These are phyloP conservation scores for Sphenodon punctatus DNA, from an alignment of 2,797 vertebrate species.

Conservation along the genomic window DNA sequence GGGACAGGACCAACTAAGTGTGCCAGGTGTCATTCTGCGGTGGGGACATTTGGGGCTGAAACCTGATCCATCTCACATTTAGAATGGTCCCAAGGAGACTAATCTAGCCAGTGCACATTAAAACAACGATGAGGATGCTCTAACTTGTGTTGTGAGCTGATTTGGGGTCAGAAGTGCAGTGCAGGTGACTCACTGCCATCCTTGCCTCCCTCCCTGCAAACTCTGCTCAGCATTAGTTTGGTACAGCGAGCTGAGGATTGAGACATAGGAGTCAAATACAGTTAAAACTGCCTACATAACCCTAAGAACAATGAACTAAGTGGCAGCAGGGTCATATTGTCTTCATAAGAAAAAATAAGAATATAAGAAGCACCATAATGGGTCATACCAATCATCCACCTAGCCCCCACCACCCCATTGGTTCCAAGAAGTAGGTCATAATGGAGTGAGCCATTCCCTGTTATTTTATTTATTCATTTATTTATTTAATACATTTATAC, in stretches of 20 bases:
- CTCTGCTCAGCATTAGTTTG: not conserved
- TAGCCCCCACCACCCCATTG: no score
- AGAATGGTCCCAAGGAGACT: no score
- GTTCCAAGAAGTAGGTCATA: no score
- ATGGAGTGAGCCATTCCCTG: no score
- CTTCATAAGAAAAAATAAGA: no score
- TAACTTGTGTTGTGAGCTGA: not conserved
- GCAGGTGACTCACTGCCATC: not conserved
- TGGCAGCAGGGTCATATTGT: no score
- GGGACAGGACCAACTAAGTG: not conserved
- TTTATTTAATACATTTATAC: no score
- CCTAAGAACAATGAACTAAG: not conserved
- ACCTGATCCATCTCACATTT: no score
- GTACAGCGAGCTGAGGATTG: accelerated
- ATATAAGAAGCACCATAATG: no score
- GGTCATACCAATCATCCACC: no score
- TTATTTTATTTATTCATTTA: no score
- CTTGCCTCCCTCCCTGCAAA: not conserved
- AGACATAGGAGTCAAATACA: not conserved
- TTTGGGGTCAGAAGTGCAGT: not conserved
- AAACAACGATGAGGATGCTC: not conserved
- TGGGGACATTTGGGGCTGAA: not conserved
- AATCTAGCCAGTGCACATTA: not conserved
- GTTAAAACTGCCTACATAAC: not conserved
- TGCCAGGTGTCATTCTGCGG: accelerated